Evolutionary conservation across 2,888 invertebrate genomes (phyloP).

Genomic region (Pristionchus entomophagus): DNA sequence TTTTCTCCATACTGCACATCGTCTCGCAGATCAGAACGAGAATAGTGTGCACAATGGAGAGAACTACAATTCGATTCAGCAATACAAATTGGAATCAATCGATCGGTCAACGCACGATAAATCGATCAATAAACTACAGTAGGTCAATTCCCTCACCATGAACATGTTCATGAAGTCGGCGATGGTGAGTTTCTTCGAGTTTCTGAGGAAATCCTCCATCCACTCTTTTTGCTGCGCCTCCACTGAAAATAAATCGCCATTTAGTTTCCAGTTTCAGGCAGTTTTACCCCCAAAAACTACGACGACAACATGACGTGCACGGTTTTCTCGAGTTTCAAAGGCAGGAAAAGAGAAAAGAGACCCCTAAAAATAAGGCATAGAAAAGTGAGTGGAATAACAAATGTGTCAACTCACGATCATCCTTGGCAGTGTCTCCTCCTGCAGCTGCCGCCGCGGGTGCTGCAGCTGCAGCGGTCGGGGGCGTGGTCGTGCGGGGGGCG

Average conservation of each 20-base stretch:
- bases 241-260: background rate
- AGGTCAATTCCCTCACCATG: background rate
- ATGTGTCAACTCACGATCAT: background rate
- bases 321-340: too few species aligned
- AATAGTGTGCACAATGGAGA: too few species aligned
- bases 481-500: background rate
- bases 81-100: too few species aligned
- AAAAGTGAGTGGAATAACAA: too few species aligned
- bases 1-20: background rate
- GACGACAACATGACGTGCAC: background rate
- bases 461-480: background rate
- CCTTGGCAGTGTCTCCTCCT: background rate
- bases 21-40: too few species aligned
- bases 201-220: constrained; percentile 9
- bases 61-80: too few species aligned
- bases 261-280: background rate
- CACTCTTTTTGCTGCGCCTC: constrained; percentile 1
- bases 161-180: constrained; percentile 38
- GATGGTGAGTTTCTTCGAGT: background rate
- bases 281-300: background rate
- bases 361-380: too few species aligned
- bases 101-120: background rate
- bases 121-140: background rate
- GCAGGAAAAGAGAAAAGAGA: too few species aligned
- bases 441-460: background rate